phyloP scores from a whole-genome alignment of 2,113 vertebrate genomes.

The Paramisgurnus dabryanus region DNA sequence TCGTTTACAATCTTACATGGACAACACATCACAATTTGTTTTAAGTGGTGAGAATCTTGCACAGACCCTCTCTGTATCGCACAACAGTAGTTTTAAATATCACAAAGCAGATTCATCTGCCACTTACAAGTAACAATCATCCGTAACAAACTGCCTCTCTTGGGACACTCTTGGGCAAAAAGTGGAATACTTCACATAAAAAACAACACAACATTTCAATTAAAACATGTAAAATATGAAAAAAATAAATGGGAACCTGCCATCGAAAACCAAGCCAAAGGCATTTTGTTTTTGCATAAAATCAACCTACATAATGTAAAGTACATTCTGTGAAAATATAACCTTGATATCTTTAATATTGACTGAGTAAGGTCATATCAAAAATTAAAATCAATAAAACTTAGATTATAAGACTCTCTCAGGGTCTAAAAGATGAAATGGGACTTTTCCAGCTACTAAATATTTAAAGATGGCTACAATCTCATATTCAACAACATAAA shows the following conservation, averaged over 20 bases:
- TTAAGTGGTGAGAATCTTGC: conserved; percentile 11
- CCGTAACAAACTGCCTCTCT: neutral
- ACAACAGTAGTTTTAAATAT: conserved; percentile 53
- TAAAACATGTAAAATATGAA: conserved; percentile 45
- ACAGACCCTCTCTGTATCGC: conserved; percentile 9
- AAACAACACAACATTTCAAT: neutral
- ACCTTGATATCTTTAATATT: too few species aligned
- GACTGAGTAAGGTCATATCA: too few species aligned
- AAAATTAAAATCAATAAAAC: too few species aligned
- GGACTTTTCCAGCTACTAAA: neutral
- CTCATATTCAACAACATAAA: neutral
- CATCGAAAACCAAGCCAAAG: too few species aligned
- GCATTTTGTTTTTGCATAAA: too few species aligned
- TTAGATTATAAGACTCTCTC: neutral
- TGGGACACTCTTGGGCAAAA: conserved; percentile 15
- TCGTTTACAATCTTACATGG: neutral
- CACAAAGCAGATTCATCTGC: conserved; percentile 27
- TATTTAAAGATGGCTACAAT: conserved; percentile 30
- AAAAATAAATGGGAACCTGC: conserved; percentile 1
- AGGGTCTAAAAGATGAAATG: conserved; percentile 37
- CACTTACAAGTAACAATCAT: neutral
- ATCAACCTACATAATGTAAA: too few species aligned
- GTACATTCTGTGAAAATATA: too few species aligned
- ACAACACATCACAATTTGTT: neutral
- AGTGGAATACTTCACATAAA: neutral